These are phyloP conservation scores for Cabera pusaria DNA, from an alignment of 2,888 invertebrate genomes.

Conservation along the genomic window DNA sequence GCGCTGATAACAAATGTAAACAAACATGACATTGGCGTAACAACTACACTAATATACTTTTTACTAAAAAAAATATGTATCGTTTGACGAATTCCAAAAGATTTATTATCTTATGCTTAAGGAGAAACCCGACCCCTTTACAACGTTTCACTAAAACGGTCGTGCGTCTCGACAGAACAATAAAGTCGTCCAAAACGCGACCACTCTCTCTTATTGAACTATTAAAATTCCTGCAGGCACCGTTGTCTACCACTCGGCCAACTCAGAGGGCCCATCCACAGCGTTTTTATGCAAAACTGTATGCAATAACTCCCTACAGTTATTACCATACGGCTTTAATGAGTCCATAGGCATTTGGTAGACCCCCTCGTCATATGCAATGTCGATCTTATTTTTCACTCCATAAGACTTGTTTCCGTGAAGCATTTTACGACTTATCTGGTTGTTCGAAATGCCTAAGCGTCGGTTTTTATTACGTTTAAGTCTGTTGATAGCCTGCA, in stretches of 20 bases:
- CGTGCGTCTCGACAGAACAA: constrained; percentile 32
- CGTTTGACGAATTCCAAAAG: no score
- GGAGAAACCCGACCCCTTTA: constrained; percentile 5
- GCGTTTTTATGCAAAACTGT: constrained; percentile 70
- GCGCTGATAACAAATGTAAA: constrained; percentile 20
- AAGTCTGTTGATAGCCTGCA: constrained; percentile 18
- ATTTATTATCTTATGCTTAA: no score
- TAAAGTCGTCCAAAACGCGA: constrained; percentile 41
- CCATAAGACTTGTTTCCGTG: constrained; percentile 29
- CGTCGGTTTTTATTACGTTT: constrained; percentile 38
- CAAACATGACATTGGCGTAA: constrained; percentile 9
- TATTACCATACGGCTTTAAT: constrained; percentile 56
- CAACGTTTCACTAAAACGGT: constrained; percentile 9
- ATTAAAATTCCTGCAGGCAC: constrained; percentile 59
- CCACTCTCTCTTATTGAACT: constrained; percentile 52
- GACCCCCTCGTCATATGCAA: constrained; percentile 20
- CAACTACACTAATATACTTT: no score
- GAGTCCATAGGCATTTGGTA: constrained; percentile 46
- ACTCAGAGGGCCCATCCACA: constrained; percentile 29
- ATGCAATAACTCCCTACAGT: constrained; percentile 55
- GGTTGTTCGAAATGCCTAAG: constrained; percentile 27
- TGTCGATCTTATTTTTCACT: constrained; percentile 15
- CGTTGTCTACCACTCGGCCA: constrained; percentile 14
- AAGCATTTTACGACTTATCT: constrained; percentile 5
- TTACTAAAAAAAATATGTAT: no score